Base-by-base conservation (phyloP, 2,888 invertebrate species). In the Cetonia aurata region DNA sequence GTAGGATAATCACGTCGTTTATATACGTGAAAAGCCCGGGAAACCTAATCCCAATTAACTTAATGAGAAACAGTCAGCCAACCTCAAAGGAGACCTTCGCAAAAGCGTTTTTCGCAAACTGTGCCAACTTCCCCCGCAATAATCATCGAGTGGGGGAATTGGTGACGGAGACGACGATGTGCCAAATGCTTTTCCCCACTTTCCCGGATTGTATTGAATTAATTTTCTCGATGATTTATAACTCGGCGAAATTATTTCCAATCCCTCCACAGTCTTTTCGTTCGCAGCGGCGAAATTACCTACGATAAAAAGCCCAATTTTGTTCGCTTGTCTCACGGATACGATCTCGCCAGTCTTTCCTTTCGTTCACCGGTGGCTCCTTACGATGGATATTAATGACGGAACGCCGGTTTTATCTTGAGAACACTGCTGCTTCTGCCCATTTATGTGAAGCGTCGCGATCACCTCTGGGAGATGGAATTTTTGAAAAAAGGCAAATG, bases 231-330 rank as follows among this genome's bases (percentile, higher is more conserved):
- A 50, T 48, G 62, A 62, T 62, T 62, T 62, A 62, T 62, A 48
- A 62, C 62, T 37, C 37, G 10, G 48, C 37, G 48, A 62, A 48
- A 48, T 33, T 48, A 62, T 62, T 62, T 62, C 48, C 13, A 62
- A 62, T 48, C 12, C 48, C 15, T 33, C 13, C 25, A 4, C 25
- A 50, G 15, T 50, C 33, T 33, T 46, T 62, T 48, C 48, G n/a
- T 17, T 31, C 33, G 25, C 25, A 25, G 25, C 1, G 25, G 33
- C 48, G 33, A 48, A 62, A 62, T 62, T 62, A 48, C 62, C 10
- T 12, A 50, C 46, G 62, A 62, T 62, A 62, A 62, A 62, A 48
- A 19, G 62, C 48, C 48, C 48, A 33, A 62, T 62, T 62, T 62
- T 48, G 48, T 48, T 12, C 59, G 42, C 12, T 42, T 52, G 12